phyloP scores from a whole-genome alignment of 2,797 vertebrate genomes.

The Parotocinclus haroldoi region DNA sequence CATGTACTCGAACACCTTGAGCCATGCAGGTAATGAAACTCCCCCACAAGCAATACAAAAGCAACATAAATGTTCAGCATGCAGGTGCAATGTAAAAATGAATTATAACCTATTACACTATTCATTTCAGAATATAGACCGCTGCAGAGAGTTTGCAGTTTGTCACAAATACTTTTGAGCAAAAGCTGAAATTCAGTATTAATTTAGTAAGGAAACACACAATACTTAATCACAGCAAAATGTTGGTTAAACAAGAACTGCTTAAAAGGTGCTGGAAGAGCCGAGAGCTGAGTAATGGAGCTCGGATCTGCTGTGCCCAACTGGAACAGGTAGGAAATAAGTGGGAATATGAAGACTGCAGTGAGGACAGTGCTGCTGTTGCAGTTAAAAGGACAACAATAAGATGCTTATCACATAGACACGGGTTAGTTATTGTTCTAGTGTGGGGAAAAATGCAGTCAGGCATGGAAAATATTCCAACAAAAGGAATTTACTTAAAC shows the following conservation, averaged over 20 bases:
- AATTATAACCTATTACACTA: too few relatives aligned
- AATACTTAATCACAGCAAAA: background rate
- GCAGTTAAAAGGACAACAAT: constrained; percentile 37
- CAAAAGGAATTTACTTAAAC: background rate
- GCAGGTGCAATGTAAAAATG: background rate
- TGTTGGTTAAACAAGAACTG: background rate
- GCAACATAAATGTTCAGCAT: constrained; percentile 8
- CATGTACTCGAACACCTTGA: background rate
- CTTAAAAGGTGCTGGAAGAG: constrained; percentile 13
- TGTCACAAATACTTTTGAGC: constrained; percentile 1
- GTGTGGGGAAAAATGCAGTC: constrained; percentile 1
- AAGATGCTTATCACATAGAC: background rate
- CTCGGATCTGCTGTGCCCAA: constrained; percentile 74
- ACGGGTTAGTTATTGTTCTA: constrained; percentile 21
- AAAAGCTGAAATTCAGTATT: background rate
- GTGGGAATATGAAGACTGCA: constrained; percentile 55
- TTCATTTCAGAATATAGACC: too few relatives aligned
- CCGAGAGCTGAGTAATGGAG: constrained; percentile 11
- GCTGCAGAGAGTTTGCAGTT: too few relatives aligned
- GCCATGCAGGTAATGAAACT: background rate
- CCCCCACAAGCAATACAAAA: background rate
- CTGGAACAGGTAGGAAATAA: constrained; percentile 87
- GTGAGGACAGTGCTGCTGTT: constrained; percentile 46
- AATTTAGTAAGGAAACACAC: background rate
- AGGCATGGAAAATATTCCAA: background rate